These are phyloP conservation scores for Agrochola lychnidis DNA, from an alignment of 2,888 invertebrate species.

Conservation along the genomic window DNA sequence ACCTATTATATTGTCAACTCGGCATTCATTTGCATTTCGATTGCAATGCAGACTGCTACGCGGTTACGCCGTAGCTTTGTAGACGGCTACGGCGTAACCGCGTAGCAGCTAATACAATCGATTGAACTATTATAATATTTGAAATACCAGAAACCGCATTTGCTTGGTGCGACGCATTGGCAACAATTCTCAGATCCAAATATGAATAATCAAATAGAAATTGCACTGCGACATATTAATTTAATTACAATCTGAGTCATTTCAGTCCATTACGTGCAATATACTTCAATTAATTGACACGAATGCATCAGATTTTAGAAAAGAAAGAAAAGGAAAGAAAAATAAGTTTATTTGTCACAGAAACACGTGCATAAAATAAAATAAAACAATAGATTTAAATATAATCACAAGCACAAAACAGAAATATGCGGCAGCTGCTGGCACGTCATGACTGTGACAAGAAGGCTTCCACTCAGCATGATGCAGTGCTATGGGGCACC, in stretches of 20 bases:
- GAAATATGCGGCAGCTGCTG: no score
- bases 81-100: slow-evolving; percentile 6
- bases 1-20: not conserved
- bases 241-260: not conserved
- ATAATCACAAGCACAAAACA: no score
- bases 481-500: no score
- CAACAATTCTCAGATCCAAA: no score
- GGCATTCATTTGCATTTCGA: not conserved
- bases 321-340: no score
- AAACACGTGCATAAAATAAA: no score
- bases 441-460: no score
- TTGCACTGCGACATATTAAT: not conserved
- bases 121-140: not conserved
- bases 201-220: not conserved
- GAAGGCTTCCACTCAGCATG: no score
- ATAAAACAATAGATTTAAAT: no score
- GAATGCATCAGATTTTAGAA: not conserved
- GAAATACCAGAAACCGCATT: not conserved
- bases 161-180: not conserved
- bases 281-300: not conserved
- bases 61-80: not conserved
- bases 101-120: not conserved
- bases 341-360: no score
- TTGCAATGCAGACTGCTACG: no score
- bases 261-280: not conserved